Percentiles rank a stretch among this genome's conserved stretches.
phyloP scores from a whole-genome alignment of 1,140 invertebrate genomes.

The Helicoverpa zea region DNA sequence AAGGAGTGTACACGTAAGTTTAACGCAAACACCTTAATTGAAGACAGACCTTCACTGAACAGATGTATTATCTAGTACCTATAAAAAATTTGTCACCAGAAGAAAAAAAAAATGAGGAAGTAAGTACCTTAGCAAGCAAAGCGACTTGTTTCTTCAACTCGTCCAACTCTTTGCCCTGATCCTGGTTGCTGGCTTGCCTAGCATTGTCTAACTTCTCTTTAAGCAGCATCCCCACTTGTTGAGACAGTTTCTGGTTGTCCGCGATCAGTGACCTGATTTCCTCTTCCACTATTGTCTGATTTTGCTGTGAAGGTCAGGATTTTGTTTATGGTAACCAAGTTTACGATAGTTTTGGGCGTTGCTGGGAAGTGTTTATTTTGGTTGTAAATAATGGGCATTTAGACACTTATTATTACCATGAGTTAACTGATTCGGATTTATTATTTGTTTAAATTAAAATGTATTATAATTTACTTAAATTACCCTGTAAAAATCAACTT shows the following conservation, averaged over 20 bases:
- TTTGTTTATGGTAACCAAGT: neutral
- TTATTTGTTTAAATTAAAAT: neutral
- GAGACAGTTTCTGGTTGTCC: constrained; percentile 81
- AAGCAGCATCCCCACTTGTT: constrained; percentile 74
- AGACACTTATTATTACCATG: no score
- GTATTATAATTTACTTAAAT: neutral
- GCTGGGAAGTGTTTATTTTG: neutral
- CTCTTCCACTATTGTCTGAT: constrained; percentile 79
- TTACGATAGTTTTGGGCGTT: neutral
- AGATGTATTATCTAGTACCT: no score
- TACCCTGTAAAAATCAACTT: constrained; percentile 82
- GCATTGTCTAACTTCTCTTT: constrained; percentile 76
- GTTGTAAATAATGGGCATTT: no score
- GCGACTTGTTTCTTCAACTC: constrained; percentile 75
- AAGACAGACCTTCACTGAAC: no score
- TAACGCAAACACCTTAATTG: no score
- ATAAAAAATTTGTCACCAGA: no score
- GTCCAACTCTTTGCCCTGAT: constrained; percentile 63
- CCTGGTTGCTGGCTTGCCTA: constrained; percentile 59
- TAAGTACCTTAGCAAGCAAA: constrained; percentile 77
- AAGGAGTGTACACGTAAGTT: no score
- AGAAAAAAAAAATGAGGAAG: no score
- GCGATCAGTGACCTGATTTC: constrained; percentile 81
- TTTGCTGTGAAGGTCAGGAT: constrained; percentile 68
- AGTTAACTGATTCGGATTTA: neutral